Percentiles rank a stretch among this genome's conserved stretches.
Evolutionary conservation across 2,113 vertebrate species (phyloP).

Genomic region (Chaenogobius annularis): DNA sequence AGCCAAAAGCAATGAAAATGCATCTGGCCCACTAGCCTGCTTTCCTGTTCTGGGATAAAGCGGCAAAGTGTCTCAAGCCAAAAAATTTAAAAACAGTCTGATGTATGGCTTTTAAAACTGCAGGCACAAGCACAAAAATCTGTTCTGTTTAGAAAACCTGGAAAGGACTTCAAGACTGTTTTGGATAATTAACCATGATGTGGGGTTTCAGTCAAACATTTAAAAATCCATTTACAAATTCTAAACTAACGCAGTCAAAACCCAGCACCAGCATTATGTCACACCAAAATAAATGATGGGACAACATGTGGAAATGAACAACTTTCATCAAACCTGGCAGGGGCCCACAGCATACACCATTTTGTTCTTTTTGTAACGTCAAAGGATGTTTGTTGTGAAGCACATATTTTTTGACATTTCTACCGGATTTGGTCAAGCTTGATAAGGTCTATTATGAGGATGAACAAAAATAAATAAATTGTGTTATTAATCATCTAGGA

Average conservation of each 20-base stretch:
- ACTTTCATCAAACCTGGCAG: neutral
- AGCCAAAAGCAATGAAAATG: conserved; percentile 34
- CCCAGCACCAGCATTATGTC: neutral
- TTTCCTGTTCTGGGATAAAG: conserved; percentile 44
- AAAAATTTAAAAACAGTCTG: conserved; percentile 34
- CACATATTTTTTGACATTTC: neutral
- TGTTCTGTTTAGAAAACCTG: conserved; percentile 29
- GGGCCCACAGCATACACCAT: neutral
- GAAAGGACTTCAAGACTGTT: conserved; percentile 38
- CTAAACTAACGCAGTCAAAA: neutral
- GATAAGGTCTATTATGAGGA: neutral
- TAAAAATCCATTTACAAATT: conserved; percentile 13
- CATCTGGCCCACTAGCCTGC: conserved; percentile 58
- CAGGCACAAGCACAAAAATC: conserved; percentile 57
- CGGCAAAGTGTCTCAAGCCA: conserved; percentile 32
- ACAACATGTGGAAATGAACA: neutral
- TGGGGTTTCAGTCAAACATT: conserved; percentile 48
- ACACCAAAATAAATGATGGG: neutral
- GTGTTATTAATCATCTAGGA: too few species aligned
- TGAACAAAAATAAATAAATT: too few species aligned
- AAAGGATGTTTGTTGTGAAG: neutral
- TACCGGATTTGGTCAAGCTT: neutral
- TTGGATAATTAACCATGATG: conserved; percentile 30
- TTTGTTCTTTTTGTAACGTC: neutral
- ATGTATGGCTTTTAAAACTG: conserved; percentile 44